Percentiles rank a stretch among this genome's conserved stretches.
Evolutionary conservation across 1,140 invertebrate species (phyloP).

Genomic region (Palaemon carinicauda): DNA sequence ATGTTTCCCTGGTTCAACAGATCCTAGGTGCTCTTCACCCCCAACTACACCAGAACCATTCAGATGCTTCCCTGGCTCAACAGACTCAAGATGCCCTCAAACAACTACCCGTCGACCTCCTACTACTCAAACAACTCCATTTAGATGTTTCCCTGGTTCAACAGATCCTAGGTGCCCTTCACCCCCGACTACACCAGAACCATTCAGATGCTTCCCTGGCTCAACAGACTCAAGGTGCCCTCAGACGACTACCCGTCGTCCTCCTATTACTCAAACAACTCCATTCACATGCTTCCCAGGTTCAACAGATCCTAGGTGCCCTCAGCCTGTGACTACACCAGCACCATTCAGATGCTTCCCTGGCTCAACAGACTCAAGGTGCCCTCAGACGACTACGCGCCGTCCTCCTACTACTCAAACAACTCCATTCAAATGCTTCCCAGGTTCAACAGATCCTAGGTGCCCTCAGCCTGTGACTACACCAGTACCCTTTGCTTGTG

Average conservation of each 20-base stretch:
- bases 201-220: constrained; percentile 11
- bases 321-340: constrained; percentile 57
- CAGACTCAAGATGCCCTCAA: constrained; percentile 62
- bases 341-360: constrained; percentile 62
- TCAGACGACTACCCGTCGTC: not conserved
- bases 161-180: constrained; percentile 20
- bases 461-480: not conserved
- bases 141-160: constrained; percentile 36
- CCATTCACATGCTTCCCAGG: constrained; percentile 63
- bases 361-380: constrained; percentile 63
- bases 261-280: constrained; percentile 29
- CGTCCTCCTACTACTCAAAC: too few species aligned
- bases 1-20: constrained; percentile 54
- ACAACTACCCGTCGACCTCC: too few species aligned
- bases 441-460: not conserved
- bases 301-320: constrained; percentile 63
- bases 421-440: not conserved
- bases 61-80: not conserved
- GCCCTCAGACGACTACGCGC: constrained; percentile 60
- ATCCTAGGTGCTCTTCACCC: constrained; percentile 6
- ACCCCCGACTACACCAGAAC: constrained; percentile 28
- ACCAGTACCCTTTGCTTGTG: not conserved
- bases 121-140: not conserved
- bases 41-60: not conserved
- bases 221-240: constrained; percentile 40